A percentile compares a stretch with the other conserved stretches of the same genome.
Evolutionary conservation across 2,888 invertebrate genomes (phyloP).

Genomic region (Diploptera punctata): DNA sequence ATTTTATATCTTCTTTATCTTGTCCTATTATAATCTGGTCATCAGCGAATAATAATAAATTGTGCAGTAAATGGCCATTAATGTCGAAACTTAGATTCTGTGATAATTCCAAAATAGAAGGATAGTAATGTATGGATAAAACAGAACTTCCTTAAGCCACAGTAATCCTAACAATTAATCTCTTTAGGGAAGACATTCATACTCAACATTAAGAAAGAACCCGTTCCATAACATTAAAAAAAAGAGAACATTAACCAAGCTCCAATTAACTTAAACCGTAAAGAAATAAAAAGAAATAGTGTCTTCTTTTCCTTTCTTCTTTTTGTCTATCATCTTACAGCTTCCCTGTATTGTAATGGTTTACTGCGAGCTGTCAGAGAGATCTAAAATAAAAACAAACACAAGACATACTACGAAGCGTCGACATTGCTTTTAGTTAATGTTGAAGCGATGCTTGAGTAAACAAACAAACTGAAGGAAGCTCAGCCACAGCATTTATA

Average conservation of each 20-base stretch:
- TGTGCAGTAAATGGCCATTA: too few species aligned
- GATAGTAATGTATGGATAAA: too few species aligned
- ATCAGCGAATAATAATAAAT: too few species aligned
- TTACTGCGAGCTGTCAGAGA: slow-evolving; percentile 23
- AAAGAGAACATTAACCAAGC: slow-evolving; percentile 20
- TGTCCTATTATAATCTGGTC: too few species aligned
- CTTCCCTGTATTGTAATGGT: slow-evolving; percentile 21
- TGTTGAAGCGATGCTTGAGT: slow-evolving; percentile 9
- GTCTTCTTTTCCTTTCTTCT: background rate
- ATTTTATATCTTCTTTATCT: too few species aligned
- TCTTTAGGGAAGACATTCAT: background rate
- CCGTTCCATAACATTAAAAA: background rate
- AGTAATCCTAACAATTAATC: slow-evolving; percentile 18
- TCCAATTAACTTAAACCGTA: slow-evolving; percentile 27
- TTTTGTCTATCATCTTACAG: background rate
- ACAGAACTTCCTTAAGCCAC: background rate
- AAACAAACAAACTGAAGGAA: slow-evolving; percentile 24
- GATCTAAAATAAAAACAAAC: slow-evolving; percentile 27
- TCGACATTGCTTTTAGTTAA: slow-evolving; percentile 24
- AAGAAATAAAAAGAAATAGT: background rate
- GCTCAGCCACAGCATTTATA: slow-evolving; percentile 19
- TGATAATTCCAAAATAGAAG: too few species aligned
- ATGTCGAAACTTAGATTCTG: too few species aligned
- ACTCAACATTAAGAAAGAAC: background rate
- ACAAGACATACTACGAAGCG: slow-evolving; percentile 18